These are phyloP conservation scores for Chelon auratus DNA, from an alignment of 2,797 vertebrate genomes.

Conservation along the genomic window DNA sequence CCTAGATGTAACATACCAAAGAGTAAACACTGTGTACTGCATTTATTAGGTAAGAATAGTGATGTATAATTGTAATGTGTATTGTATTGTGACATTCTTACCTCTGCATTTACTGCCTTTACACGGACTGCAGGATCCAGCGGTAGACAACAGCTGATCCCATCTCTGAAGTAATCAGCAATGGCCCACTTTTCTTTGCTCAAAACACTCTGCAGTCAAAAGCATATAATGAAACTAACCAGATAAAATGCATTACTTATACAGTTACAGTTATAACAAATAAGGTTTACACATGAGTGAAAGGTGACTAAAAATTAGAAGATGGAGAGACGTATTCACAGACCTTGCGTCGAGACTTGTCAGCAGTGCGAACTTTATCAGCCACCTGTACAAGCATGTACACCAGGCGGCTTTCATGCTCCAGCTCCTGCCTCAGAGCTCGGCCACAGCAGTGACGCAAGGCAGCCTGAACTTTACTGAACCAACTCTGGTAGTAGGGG, in stretches of 20 bases:
- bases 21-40: not conserved
- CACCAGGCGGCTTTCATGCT: constrained; percentile 86
- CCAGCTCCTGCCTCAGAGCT: constrained; percentile 90
- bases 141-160: constrained; percentile 88
- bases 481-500: constrained; percentile 89
- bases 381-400: constrained; percentile 87
- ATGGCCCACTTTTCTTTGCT: constrained; percentile 84
- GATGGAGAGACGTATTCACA: constrained; percentile 5
- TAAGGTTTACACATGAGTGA: not conserved
- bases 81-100: constrained; percentile 69
- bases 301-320: not conserved
- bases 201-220: constrained; percentile 84
- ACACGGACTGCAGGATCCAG: constrained; percentile 91
- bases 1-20: constrained; percentile 73
- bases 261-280: not conserved
- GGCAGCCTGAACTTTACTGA: constrained; percentile 90
- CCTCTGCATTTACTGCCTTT: constrained; percentile 87
- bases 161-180: constrained; percentile 86
- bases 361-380: constrained; percentile 83
- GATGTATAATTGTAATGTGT: not conserved
- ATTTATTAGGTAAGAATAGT: not conserved
- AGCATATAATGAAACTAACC: not conserved
- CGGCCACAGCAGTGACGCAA: constrained; percentile 90
- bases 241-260: not conserved
- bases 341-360: constrained; percentile 90